phyloP scores from a whole-genome alignment of 2,888 invertebrate genomes.

The Campoplex nolae region DNA sequence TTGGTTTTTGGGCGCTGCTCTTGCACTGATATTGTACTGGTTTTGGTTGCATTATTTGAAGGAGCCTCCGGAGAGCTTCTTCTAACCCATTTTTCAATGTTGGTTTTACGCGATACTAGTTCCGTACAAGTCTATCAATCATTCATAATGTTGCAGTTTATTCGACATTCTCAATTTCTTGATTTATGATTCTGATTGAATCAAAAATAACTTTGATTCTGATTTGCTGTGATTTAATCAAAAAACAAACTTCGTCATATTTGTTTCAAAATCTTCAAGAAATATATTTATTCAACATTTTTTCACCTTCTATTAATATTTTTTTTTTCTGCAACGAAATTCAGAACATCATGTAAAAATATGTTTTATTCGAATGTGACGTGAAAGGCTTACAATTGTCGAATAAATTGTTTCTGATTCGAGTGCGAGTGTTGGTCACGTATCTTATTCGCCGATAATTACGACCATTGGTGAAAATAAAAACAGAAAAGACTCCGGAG shows the following conservation, averaged over 20 bases:
- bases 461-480: not conserved
- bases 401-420: conserved; percentile 47
- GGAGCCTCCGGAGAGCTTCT: conserved; percentile 66
- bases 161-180: not conserved
- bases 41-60: conserved; percentile 69
- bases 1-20: conserved; percentile 71
- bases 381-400: conserved; percentile 8
- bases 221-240: not conserved
- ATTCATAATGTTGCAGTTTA: not conserved
- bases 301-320: not conserved
- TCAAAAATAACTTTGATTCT: not conserved
- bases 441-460: conserved; percentile 43
- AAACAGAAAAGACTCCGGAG: conserved; percentile 1
- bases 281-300: not conserved
- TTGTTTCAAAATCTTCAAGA: too few species aligned
- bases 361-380: conserved; percentile 6
- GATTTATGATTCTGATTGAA: not conserved
- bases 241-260: not conserved
- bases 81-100: conserved; percentile 13
- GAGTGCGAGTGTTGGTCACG: conserved; percentile 1
- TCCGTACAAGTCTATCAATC: not conserved
- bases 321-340: not conserved
- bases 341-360: conserved; percentile 5
- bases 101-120: not conserved
- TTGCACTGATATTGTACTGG: conserved; percentile 73